Percentiles rank a stretch among this genome's conserved stretches.
phyloP scores from a whole-genome alignment of 1,140 invertebrate genomes.

The Penaeus chinensis region DNA sequence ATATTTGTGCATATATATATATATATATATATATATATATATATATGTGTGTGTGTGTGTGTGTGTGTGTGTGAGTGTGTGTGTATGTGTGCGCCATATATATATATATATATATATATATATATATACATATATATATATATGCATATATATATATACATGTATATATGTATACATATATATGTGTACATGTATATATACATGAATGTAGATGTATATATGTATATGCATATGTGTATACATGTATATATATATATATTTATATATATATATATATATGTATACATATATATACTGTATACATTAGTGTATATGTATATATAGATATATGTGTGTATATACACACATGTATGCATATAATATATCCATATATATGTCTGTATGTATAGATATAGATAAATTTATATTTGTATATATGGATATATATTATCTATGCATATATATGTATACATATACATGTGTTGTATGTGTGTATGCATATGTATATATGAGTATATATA shows the following conservation, averaged over 20 bases:
- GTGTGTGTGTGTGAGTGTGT: background rate
- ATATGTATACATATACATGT: no score
- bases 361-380: background rate
- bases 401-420: no score
- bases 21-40: slow-evolving; percentile 30
- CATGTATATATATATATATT: no score
- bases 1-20: background rate
- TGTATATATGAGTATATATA: no score
- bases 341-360: background rate
- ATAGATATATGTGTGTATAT: background rate
- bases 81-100: background rate
- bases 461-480: no score
- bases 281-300: background rate
- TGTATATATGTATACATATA: background rate
- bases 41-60: slow-evolving; percentile 5
- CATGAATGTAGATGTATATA: background rate
- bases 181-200: background rate
- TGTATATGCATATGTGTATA: no score
- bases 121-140: no score
- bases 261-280: no score
- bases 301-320: no score
- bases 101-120: no score
- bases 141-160: background rate
- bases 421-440: no score
- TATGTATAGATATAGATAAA: background rate